These are phyloP conservation scores for Pyxicephalus adspersus DNA, from an alignment of 2,113 vertebrate species.

Conservation along the genomic window DNA sequence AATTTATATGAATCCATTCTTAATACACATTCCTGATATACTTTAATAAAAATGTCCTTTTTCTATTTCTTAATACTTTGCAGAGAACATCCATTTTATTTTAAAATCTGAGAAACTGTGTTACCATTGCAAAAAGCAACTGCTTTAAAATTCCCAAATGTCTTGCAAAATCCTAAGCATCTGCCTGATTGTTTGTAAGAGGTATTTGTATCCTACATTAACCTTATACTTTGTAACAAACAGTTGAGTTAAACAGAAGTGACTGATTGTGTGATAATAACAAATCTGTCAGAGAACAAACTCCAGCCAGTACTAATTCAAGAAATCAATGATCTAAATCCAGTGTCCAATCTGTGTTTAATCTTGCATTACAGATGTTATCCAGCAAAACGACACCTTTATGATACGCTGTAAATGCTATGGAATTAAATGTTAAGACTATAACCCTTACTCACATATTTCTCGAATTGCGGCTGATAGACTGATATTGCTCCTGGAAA, in stretches of 20 bases:
- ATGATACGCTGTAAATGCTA: conserved; percentile 46
- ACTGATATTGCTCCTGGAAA: conserved; percentile 21
- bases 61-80: not conserved
- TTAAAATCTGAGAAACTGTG: not conserved
- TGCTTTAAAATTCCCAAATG: not conserved
- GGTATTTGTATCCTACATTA: conserved; percentile 41
- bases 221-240: conserved; percentile 43
- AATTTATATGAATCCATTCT: too few species aligned
- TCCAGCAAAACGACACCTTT: conserved; percentile 46
- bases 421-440: conserved; percentile 48
- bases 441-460: conserved; percentile 44
- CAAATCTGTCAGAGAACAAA: conserved; percentile 39
- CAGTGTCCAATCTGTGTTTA: conserved; percentile 49
- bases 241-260: conserved; percentile 45
- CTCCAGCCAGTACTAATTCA: conserved; percentile 45
- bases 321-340: conserved; percentile 54
- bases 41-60: not conserved
- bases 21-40: too few species aligned
- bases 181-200: conserved; percentile 20
- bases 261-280: conserved; percentile 53
- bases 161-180: conserved; percentile 7
- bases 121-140: conserved; percentile 6
- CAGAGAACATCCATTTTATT: not conserved
- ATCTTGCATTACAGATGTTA: conserved; percentile 49
- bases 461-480: conserved; percentile 28